A percentile compares a stretch with the other conserved stretches of the same genome.
phyloP scores from a whole-genome alignment of 2,113 vertebrate genomes.

The Calidris pugnax region DNA sequence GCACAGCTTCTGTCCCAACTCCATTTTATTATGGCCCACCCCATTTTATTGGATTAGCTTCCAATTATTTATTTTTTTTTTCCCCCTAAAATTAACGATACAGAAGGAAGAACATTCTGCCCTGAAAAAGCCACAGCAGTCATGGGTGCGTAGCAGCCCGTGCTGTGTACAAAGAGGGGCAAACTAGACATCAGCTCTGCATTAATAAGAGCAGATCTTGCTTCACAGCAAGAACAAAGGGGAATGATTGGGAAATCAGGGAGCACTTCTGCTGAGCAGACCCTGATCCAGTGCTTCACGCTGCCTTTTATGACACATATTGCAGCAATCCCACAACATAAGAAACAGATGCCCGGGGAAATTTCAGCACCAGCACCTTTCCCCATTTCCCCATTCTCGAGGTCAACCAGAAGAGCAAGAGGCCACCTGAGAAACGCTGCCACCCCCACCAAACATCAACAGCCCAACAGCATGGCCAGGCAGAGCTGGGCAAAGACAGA shows the following conservation, averaged over 20 bases:
- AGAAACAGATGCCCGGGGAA: not conserved
- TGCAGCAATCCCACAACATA: not conserved
- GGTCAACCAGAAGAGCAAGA: not conserved
- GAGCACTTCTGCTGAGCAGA: not conserved
- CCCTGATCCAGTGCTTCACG: not conserved
- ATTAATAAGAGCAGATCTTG: not conserved
- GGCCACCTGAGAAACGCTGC: not conserved
- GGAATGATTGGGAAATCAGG: not conserved
- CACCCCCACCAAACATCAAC: not conserved
- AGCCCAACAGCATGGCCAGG: not conserved
- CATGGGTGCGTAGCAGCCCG: rapidly evolving
- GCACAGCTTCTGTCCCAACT: not conserved
- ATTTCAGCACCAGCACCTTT: not conserved
- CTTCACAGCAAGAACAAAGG: not conserved
- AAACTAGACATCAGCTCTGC: not conserved
- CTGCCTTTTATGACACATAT: not conserved
- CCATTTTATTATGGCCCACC: not conserved
- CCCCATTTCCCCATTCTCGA: not conserved
- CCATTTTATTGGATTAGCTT: not conserved
- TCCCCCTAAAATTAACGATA: not conserved
- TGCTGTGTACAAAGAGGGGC: not conserved
- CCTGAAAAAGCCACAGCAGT: not conserved
- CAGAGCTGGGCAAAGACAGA: not conserved
- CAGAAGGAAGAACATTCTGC: not conserved
- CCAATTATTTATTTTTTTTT: not conserved